Percentiles rank a stretch among this genome's conserved stretches.
phyloP scores from a whole-genome alignment of 2,888 invertebrate species.

The Nemurella pictetii region DNA sequence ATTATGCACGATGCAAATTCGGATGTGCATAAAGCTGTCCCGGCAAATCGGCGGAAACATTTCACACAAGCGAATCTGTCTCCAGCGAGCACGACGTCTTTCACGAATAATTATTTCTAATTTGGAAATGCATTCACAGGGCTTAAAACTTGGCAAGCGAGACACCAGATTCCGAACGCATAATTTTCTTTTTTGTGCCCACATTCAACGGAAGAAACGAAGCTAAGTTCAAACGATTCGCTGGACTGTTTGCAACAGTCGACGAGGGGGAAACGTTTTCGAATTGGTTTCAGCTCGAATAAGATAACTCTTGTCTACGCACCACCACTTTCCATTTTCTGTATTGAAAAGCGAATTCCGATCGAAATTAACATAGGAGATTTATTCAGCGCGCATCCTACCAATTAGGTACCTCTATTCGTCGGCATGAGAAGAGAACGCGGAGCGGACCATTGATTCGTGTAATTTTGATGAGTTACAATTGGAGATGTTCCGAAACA shows the following conservation, averaged over 20 bases:
- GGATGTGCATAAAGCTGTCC: not conserved
- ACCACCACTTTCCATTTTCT: not conserved
- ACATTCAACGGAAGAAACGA: not conserved
- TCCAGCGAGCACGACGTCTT: not conserved
- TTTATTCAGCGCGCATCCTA: not conserved
- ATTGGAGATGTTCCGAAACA: not conserved
- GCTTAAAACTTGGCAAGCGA: not conserved
- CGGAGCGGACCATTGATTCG: not conserved
- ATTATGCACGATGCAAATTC: not conserved
- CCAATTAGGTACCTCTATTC: not conserved
- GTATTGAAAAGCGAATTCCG: not conserved
- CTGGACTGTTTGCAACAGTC: not conserved
- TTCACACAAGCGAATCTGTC: not conserved
- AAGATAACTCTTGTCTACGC: not conserved
- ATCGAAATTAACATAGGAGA: not conserved
- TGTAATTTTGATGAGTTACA: not conserved
- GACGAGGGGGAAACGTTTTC: not conserved
- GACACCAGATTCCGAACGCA: not conserved
- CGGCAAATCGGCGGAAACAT: not conserved
- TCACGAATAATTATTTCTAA: not conserved
- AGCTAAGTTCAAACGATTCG: not conserved
- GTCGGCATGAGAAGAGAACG: not conserved
- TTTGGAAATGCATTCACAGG: not conserved
- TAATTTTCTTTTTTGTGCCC: not conserved
- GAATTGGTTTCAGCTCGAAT: not conserved